These are phyloP conservation scores for Aphrophora alni DNA, from an alignment of 2,888 invertebrate species.

Conservation along the genomic window DNA sequence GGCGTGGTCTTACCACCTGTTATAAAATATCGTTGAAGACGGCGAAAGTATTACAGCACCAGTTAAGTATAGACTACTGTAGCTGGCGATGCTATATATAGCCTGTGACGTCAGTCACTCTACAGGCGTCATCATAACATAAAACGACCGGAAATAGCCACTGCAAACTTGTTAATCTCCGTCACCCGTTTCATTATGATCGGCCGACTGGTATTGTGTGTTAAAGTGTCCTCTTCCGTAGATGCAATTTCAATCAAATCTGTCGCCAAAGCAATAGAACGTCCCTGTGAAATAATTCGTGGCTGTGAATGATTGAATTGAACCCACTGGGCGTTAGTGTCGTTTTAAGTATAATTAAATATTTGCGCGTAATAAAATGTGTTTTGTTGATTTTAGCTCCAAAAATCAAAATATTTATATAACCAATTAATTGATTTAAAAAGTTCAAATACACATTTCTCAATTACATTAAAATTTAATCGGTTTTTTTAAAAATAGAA, in stretches of 20 bases:
- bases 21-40: not conserved
- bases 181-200: not conserved
- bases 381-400: too few relatives aligned
- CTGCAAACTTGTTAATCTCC: constrained; percentile 3
- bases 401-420: too few relatives aligned
- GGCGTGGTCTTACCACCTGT: not conserved
- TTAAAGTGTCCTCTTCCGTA: constrained; percentile 2
- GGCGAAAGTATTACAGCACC: not conserved
- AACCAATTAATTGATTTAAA: too few relatives aligned
- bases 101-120: not conserved
- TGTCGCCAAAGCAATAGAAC: not conserved
- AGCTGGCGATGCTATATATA: not conserved
- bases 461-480: too few relatives aligned
- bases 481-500: too few relatives aligned
- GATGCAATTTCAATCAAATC: not conserved
- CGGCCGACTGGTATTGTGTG: not conserved
- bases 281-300: not conserved
- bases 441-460: too few relatives aligned
- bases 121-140: not conserved
- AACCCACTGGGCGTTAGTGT: not conserved
- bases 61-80: not conserved
- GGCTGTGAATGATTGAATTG: not conserved
- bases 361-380: too few relatives aligned
- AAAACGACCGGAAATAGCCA: constrained; percentile 1
- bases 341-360: not conserved